Percentiles rank a stretch among this genome's conserved stretches.
These are phyloP conservation scores for Psittacula derbiana DNA, from an alignment of 2,797 vertebrate genomes.

Conservation along the genomic window DNA sequence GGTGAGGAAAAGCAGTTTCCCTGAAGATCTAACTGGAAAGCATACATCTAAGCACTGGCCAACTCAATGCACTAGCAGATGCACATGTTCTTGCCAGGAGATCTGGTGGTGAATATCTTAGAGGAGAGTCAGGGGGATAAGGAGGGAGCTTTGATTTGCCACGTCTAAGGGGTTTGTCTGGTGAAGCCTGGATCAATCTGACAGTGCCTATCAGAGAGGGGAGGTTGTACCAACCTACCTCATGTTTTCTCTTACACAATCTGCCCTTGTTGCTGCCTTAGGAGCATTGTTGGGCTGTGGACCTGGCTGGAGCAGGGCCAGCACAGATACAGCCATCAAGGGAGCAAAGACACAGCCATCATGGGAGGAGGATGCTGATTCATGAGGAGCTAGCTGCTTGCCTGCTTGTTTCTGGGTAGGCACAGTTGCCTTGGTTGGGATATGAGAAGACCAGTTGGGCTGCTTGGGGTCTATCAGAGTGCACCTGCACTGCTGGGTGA, in stretches of 20 bases:
- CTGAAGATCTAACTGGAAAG: neutral
- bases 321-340: neutral
- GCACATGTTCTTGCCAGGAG: neutral
- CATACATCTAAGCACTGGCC: neutral
- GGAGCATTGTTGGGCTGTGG: neutral
- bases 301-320: neutral
- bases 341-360: accelerated
- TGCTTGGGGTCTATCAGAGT: neutral
- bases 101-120: neutral
- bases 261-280: neutral
- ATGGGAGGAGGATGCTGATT: neutral
- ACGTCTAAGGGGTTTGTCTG: neutral
- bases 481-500: neutral
- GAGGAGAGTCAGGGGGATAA: neutral
- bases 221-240: neutral
- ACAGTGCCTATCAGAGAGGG: neutral
- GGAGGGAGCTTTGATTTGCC: neutral
- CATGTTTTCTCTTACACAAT: neutral
- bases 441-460: neutral
- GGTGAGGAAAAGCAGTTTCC: neutral
- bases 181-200: neutral
- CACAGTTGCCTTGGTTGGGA: neutral
- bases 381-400: neutral
- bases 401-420: neutral
- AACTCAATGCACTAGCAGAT: neutral